phyloP scores from a whole-genome alignment of 92 coral and sea anemone genomes.

The Montipora capitata region DNA sequence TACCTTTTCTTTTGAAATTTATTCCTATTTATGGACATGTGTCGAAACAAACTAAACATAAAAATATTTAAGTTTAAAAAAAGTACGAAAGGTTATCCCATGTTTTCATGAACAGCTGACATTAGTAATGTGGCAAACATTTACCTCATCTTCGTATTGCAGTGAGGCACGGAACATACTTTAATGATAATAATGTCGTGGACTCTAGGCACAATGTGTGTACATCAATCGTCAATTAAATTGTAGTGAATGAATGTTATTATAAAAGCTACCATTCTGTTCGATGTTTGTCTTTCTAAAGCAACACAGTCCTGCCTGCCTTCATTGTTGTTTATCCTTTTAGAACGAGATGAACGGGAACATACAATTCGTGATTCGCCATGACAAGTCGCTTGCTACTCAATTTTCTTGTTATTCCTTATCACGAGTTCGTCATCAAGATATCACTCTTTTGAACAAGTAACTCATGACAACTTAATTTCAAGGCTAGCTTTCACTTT shows the following conservation, averaged over 20 bases:
- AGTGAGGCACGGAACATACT: conserved; percentile 43
- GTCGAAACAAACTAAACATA: conserved; percentile 48
- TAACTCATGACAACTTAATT: conserved; percentile 38
- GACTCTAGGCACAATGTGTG: conserved; percentile 57
- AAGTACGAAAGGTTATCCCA: conserved; percentile 36
- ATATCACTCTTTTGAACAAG: conserved; percentile 33
- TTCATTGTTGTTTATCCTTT: conserved; percentile 31
- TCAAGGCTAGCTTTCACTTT: conserved; percentile 43
- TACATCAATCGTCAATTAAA: conserved; percentile 85
- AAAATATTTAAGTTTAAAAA: conserved; percentile 48
- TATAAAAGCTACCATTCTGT: conserved; percentile 69
- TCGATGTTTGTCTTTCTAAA: conserved; percentile 26
- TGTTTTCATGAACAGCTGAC: conserved; percentile 50
- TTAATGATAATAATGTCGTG: conserved; percentile 40
- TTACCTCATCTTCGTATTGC: conserved; percentile 28
- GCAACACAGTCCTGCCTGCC: conserved; percentile 30
- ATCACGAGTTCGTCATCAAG: conserved; percentile 49
- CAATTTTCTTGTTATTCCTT: conserved; percentile 34
- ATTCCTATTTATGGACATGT: conserved; percentile 44
- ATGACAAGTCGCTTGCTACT: conserved; percentile 47
- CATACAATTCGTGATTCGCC: conserved; percentile 33
- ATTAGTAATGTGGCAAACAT: conserved; percentile 28
- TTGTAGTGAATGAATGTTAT: conserved; percentile 79
- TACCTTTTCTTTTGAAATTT: conserved; percentile 27
- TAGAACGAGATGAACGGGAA: conserved; percentile 21